phyloP scores from a whole-genome alignment of 2,797 vertebrate genomes.

The Zonotrichia albicollis region DNA sequence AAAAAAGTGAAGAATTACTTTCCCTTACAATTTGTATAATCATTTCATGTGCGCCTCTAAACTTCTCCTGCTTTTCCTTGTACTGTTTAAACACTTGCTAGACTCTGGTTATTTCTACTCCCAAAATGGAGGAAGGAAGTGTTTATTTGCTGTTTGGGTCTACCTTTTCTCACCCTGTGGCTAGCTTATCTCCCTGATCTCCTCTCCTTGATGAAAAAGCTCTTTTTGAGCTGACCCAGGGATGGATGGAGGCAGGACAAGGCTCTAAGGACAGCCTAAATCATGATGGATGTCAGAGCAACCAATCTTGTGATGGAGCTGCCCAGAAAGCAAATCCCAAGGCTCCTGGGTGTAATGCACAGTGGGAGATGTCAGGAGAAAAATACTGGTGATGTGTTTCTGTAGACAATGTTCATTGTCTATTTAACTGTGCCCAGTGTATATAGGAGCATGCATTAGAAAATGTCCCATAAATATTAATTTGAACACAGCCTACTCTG shows the following conservation, averaged over 20 bases:
- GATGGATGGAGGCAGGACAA: not conserved
- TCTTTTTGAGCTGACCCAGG: not conserved
- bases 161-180: not conserved
- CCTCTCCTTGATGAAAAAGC: not conserved
- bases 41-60: not conserved
- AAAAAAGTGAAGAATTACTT: not conserved
- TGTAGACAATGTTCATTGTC: not conserved
- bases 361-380: not conserved
- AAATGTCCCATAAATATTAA: not conserved
- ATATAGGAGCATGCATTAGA: not conserved
- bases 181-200: not conserved
- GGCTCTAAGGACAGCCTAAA: not conserved
- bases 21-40: not conserved
- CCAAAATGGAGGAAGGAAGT: slow-evolving; percentile 17
- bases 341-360: not conserved
- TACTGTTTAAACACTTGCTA: fast-evolving
- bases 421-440: not conserved
- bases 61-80: not conserved
- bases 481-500: not conserved
- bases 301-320: not conserved
- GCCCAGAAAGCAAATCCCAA: not conserved
- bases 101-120: not conserved
- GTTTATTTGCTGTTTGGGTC: not conserved
- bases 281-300: not conserved
- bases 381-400: not conserved